Evolutionary conservation across 2,797 vertebrate species (phyloP).

Genomic region (Pseudochaenichthys georgianus): DNA sequence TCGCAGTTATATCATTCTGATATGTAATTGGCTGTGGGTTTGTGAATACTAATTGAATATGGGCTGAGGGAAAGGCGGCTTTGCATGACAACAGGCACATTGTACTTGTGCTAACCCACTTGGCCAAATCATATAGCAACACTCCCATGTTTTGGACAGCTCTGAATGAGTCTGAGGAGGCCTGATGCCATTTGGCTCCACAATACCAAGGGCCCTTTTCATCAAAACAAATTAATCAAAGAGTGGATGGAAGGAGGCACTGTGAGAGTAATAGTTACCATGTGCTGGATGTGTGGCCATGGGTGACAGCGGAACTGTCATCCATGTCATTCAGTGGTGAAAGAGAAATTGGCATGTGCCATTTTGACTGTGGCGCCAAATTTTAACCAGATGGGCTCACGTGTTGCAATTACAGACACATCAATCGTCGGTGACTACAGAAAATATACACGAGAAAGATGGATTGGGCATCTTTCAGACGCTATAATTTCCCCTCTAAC

Average conservation of each 20-base stretch:
- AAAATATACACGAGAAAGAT: conserved; percentile 78
- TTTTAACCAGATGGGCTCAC: conserved; percentile 82
- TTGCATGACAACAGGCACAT: conserved; percentile 65
- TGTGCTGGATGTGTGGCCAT: conserved; percentile 75
- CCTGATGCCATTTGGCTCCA: conserved; percentile 69
- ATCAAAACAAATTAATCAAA: conserved; percentile 81
- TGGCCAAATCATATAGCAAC: conserved; percentile 55
- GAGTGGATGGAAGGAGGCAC: conserved; percentile 74
- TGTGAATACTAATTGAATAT: conserved; percentile 40
- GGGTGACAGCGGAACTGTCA: conserved; percentile 78
- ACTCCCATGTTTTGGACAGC: conserved; percentile 52
- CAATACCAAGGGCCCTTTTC: conserved; percentile 60
- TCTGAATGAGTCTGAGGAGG: conserved; percentile 51
- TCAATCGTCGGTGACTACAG: conserved; percentile 73
- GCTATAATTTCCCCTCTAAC: conserved; percentile 58
- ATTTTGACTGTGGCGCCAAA: conserved; percentile 80
- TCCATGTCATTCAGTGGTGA: conserved; percentile 73
- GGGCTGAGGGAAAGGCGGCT: conserved; percentile 42
- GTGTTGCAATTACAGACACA: conserved; percentile 76
- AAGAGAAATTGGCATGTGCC: conserved; percentile 79
- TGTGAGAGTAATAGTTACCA: conserved; percentile 79
- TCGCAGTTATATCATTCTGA: conserved; percentile 47
- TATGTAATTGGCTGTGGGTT: conserved; percentile 52
- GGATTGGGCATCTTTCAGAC: conserved; percentile 72
- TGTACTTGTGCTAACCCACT: conserved; percentile 56